These are phyloP conservation scores for Tetramorium parvispinum DNA, from an alignment of 1,140 invertebrate genomes.

Conservation along the genomic window DNA sequence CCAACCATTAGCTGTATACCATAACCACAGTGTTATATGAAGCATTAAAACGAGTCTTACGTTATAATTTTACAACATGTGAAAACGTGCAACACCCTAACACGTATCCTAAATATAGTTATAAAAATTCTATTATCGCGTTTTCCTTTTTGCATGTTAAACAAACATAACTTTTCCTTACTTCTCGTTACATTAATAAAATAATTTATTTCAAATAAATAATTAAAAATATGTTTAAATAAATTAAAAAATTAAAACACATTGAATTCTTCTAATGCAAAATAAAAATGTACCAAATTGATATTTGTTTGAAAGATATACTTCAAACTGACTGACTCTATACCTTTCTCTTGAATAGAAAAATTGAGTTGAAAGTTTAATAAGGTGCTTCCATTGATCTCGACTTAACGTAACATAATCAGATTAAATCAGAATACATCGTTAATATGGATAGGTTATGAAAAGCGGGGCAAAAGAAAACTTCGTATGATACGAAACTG, in stretches of 20 bases:
- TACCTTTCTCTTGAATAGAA: neutral
- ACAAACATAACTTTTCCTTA: neutral
- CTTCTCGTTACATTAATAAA: neutral
- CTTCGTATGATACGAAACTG: conserved; percentile 25
- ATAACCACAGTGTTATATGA: conserved; percentile 21
- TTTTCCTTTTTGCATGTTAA: neutral
- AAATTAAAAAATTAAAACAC: neutral
- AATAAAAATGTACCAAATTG: neutral
- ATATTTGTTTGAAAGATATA: neutral
- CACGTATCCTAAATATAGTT: neutral
- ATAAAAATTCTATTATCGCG: neutral
- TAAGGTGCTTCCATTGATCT: neutral
- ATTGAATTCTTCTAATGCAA: neutral
- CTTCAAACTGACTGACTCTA: neutral
- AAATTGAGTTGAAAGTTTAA: neutral
- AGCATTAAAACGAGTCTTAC: conserved; percentile 24
- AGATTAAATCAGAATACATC: neutral
- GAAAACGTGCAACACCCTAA: conserved; percentile 8
- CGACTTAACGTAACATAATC: conserved; percentile 6
- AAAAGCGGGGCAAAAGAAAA: neutral
- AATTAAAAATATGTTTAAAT: neutral
- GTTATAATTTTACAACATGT: conserved; percentile 29
- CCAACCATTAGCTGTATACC: conserved; percentile 16
- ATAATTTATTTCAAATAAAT: neutral
- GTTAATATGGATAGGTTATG: neutral